Evolutionary conservation across 2,888 invertebrate genomes (phyloP).

Genomic region (Agrilus biguttatus): DNA sequence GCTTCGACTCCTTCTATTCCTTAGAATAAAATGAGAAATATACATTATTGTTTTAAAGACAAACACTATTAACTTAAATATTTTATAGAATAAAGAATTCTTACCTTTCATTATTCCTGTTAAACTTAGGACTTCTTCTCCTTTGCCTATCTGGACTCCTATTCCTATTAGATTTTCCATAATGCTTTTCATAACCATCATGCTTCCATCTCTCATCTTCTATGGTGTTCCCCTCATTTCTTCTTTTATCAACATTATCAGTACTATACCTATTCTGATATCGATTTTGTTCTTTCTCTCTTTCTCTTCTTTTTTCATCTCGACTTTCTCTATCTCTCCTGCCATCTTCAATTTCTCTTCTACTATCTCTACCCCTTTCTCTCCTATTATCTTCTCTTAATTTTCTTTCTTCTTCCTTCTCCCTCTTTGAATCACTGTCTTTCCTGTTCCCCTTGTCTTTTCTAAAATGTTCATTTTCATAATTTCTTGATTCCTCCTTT

Average conservation of each 20-base stretch:
- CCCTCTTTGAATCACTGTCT: conserved; percentile 3
- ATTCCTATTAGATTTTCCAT: conserved; percentile 10
- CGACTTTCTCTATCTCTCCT: conserved; percentile 5
- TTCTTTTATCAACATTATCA: conserved; percentile 4
- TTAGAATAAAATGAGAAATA: conserved; percentile 2
- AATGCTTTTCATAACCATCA: conserved; percentile 6
- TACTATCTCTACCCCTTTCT: conserved; percentile 5
- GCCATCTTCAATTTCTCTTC: conserved; percentile 2
- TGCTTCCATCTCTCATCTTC: conserved; percentile 2
- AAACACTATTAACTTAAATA: not conserved
- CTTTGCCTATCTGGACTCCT: conserved; percentile 4
- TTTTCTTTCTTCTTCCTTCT: conserved; percentile 9
- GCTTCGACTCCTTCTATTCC: conserved; percentile 20
- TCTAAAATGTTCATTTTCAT: not conserved
- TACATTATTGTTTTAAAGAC: not conserved
- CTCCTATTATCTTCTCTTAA: conserved; percentile 8
- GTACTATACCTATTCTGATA: not conserved
- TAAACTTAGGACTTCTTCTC: conserved; percentile 1
- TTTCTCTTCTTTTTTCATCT: conserved; percentile 4
- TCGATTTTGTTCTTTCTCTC: conserved; percentile 4
- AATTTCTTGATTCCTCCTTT: not conserved
- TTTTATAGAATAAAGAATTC: not conserved
- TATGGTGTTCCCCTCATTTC: conserved; percentile 4
- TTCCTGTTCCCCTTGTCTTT: not conserved
- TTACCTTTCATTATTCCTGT: not conserved